phyloP scores from a whole-genome alignment of 1,140 invertebrate genomes.

The Hesperophylax magnus region DNA sequence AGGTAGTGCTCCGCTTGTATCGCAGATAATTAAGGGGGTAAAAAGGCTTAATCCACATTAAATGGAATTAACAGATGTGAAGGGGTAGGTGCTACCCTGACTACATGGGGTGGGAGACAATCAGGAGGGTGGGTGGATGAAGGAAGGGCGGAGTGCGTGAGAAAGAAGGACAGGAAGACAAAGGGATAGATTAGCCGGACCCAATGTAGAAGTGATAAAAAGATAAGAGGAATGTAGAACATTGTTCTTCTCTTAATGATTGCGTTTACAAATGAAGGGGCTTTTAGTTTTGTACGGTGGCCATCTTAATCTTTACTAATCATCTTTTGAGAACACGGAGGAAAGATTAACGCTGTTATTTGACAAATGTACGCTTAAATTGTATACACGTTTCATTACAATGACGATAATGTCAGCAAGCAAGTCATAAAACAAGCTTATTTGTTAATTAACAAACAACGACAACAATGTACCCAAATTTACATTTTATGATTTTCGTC shows the following conservation, averaged over 20 bases:
- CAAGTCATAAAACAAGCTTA: too few species aligned
- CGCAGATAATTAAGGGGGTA: constrained; percentile 15
- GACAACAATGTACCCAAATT: too few species aligned
- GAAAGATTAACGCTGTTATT: too few species aligned
- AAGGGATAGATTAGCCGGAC: not conserved
- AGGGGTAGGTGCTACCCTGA: not conserved
- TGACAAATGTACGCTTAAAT: too few species aligned
- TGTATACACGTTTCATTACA: too few species aligned
- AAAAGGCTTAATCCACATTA: constrained; percentile 23
- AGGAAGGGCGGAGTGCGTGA: not conserved
- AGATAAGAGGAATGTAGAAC: not conserved
- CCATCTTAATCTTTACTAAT: not conserved
- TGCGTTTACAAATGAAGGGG: not conserved
- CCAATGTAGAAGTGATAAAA: not conserved
- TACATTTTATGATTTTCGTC: too few species aligned
- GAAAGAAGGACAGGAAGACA: constrained; percentile 10
- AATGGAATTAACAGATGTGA: constrained; percentile 14
- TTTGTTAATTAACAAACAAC: too few species aligned
- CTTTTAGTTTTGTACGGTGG: not conserved
- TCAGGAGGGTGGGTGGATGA: not conserved
- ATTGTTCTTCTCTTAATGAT: constrained; percentile 2
- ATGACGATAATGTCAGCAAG: too few species aligned
- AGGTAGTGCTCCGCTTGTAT: not conserved
- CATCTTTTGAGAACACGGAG: too few species aligned
- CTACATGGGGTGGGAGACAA: not conserved